phyloP scores from a whole-genome alignment of 2,113 vertebrate genomes.

The Channa maculata region DNA sequence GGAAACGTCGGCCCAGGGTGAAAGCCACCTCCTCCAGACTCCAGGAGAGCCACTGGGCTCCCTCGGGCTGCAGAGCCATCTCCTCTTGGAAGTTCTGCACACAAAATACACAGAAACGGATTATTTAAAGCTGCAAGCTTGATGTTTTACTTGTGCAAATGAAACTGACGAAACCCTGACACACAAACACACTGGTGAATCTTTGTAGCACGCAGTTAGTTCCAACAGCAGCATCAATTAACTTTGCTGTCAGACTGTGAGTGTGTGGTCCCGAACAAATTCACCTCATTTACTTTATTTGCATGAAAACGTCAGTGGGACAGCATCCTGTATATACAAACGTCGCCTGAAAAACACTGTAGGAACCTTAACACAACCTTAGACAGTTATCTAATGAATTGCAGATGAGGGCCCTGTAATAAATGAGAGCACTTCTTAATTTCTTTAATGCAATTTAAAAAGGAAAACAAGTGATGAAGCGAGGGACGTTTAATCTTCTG shows the following conservation, averaged over 20 bases:
- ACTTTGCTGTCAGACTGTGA: constrained; percentile 1
- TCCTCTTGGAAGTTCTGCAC: constrained; percentile 92
- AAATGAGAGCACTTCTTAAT: not conserved
- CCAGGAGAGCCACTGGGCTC: constrained; percentile 91
- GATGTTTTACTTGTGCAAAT: not conserved
- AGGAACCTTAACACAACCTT: constrained; percentile 42
- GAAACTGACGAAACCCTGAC: no score
- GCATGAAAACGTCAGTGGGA: constrained; percentile 16
- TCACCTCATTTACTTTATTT: constrained; percentile 30
- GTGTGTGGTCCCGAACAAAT: constrained; percentile 19
- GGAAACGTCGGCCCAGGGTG: constrained; percentile 88
- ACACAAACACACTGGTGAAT: not conserved
- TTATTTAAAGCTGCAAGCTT: not conserved
- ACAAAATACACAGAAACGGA: constrained; percentile 27
- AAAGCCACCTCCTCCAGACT: constrained; percentile 92
- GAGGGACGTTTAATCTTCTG: not conserved
- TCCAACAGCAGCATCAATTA: constrained; percentile 29
- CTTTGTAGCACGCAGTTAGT: constrained; percentile 13
- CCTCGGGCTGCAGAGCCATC: constrained; percentile 92
- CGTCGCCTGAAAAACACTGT: constrained; percentile 26
- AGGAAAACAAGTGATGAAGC: constrained; percentile 1
- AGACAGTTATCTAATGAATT: constrained; percentile 15
- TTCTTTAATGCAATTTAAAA: not conserved
- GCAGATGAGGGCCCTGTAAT: constrained; percentile 4
- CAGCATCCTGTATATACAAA: constrained; percentile 20